Evolutionary conservation across 1,140 invertebrate genomes (phyloP).

Genomic region (Coptotermes formosanus): DNA sequence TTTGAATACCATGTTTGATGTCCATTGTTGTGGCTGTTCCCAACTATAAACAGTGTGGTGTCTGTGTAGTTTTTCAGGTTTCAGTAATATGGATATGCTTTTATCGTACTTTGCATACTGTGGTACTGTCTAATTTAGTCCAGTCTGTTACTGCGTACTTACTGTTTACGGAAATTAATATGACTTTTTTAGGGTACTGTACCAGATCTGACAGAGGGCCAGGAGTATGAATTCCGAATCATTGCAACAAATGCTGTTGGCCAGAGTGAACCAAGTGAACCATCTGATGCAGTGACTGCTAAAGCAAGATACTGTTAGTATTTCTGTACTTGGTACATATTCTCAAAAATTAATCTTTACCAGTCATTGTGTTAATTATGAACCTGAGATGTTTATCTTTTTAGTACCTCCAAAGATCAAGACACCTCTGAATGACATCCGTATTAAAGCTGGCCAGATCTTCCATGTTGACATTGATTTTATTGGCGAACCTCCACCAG

Average conservation of each 20-base stretch:
- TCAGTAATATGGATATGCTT: too few relatives aligned
- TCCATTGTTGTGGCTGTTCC: too few relatives aligned
- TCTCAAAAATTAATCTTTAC: too few relatives aligned
- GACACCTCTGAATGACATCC: conserved; percentile 81
- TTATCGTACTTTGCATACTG: too few relatives aligned
- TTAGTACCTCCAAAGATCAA: conserved; percentile 88
- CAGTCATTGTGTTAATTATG: too few relatives aligned
- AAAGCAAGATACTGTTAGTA: conserved; percentile 78
- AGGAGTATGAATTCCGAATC: conserved; percentile 95
- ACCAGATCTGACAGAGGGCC: conserved; percentile 85
- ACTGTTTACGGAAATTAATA: too few relatives aligned
- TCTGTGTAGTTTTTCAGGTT: too few relatives aligned
- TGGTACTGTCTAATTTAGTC: too few relatives aligned
- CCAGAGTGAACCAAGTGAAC: conserved; percentile 90
- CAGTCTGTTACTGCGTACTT: too few relatives aligned
- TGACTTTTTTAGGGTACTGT: conserved; percentile 61
- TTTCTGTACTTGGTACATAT: neutral
- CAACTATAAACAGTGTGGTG: too few relatives aligned
- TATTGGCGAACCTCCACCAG: conserved; percentile 84
- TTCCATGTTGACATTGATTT: conserved; percentile 91
- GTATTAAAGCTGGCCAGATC: conserved; percentile 88
- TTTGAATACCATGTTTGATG: too few relatives aligned
- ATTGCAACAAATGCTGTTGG: conserved; percentile 95
- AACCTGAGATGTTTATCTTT: conserved; percentile 35
- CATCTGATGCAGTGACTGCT: conserved; percentile 83